Evolutionary conservation across 2,113 vertebrate genomes (phyloP).

Genomic region (Tragulus kanchil): DNA sequence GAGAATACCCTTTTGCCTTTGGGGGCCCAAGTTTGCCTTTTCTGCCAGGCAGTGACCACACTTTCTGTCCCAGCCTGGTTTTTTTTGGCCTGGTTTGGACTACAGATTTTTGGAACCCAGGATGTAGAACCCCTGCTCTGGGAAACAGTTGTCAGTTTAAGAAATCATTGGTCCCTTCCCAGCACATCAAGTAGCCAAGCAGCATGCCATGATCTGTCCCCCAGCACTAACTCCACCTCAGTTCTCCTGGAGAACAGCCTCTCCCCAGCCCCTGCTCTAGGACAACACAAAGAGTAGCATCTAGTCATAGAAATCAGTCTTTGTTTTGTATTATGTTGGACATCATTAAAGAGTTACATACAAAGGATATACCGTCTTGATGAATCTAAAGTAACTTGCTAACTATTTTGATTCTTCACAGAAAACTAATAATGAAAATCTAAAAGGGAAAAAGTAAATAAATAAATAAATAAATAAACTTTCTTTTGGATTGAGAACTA

Average conservation of each 20-base stretch:
- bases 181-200: conserved; percentile 78
- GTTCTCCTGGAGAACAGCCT: conserved; percentile 71
- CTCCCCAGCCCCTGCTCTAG: conserved; percentile 80
- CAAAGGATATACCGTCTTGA: conserved; percentile 86
- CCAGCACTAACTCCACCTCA: conserved; percentile 82
- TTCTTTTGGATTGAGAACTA: background rate
- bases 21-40: conserved; percentile 67
- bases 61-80: conserved; percentile 56
- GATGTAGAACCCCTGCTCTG: conserved; percentile 65
- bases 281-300: conserved; percentile 80
- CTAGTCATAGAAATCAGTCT: conserved; percentile 86
- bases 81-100: conserved; percentile 56
- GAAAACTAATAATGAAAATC: conserved; percentile 90
- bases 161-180: conserved; percentile 82
- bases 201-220: conserved; percentile 64
- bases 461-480: too few species aligned
- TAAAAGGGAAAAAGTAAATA: conserved; percentile 65
- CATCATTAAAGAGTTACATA: conserved; percentile 87
- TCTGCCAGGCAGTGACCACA: conserved; percentile 62
- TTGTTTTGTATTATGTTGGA: conserved; percentile 88
- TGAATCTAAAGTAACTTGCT: conserved; percentile 89
- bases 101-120: conserved; percentile 16
- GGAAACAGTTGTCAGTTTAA: conserved; percentile 69
- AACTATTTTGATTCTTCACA: conserved; percentile 91
- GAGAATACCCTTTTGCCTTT: conserved; percentile 69